These are phyloP conservation scores for Molossus alvarezi DNA, from an alignment of 2,797 vertebrate genomes.

Conservation along the genomic window DNA sequence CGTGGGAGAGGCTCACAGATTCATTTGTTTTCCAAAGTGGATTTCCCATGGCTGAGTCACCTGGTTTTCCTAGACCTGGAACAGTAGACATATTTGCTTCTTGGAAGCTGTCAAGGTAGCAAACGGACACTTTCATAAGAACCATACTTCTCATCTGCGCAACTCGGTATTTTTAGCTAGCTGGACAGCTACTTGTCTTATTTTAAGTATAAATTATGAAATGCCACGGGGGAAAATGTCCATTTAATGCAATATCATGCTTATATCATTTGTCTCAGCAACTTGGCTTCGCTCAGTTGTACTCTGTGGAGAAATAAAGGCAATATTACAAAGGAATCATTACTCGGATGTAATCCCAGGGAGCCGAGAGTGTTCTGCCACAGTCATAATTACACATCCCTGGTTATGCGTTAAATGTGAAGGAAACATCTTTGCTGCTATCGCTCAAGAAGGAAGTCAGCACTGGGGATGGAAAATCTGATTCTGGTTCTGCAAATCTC, in stretches of 20 bases:
- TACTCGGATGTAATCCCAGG: constrained; percentile 1
- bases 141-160: constrained; percentile 77
- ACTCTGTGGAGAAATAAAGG: constrained; percentile 74
- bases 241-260: constrained; percentile 69
- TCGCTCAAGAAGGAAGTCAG: constrained; percentile 36
- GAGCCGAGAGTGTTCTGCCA: constrained; percentile 17
- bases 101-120: constrained; percentile 83
- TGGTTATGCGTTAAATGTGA: not conserved
- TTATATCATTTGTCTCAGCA: constrained; percentile 78
- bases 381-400: constrained; percentile 33
- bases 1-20: constrained; percentile 54
- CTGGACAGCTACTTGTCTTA: constrained; percentile 75
- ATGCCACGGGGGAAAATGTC: constrained; percentile 59
- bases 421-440: not conserved
- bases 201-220: constrained; percentile 82
- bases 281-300: constrained; percentile 63
- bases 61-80: constrained; percentile 59
- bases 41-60: constrained; percentile 78
- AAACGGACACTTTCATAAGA: constrained; percentile 78
- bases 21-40: constrained; percentile 79
- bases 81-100: constrained; percentile 58
- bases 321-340: constrained; percentile 56
- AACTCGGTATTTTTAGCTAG: constrained; percentile 81
- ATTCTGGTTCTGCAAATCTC: not conserved
- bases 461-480: constrained; percentile 31